Base-by-base conservation (phyloP, 2,888 invertebrate species). In the Drosophila heteroneura region DNA sequence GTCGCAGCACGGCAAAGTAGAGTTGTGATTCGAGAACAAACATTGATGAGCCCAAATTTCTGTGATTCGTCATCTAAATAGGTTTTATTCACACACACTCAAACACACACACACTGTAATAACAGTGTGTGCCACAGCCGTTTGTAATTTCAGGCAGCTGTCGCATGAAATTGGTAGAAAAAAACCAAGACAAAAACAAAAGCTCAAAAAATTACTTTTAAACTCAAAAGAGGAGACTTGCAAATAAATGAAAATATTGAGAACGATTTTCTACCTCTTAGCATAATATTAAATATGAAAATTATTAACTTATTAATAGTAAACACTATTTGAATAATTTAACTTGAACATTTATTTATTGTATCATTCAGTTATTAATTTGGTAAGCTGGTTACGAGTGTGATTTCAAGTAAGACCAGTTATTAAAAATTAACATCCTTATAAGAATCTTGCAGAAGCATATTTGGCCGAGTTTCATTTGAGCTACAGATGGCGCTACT, bases 31-130 rank as follows among this genome's bases (percentile, higher is more conserved):
- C 68, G 58, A 79, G 77, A 61, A 74, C 76, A 75, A 85, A 91
- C 89, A 91, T 83, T 91, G 90, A 89, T 91, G 91, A 82, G 89
- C 78, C 81, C 81, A 91, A 91, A 91, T 91, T 90, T 86, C 89
- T 81, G 90, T 77, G 82, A 90, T 91, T 86, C 84, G 89, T 91
- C 90, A 91, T 89, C 81, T 79, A 86, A 87, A 87, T 87, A 87
- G 91, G 87, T 86, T 90, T 90, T 76, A 67, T 59, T 63, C 65
- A 61, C 61, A 49, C 76, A 63, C 65, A 51, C 53, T 30, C 62
- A 41, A 64, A 35, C 62, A 60, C 66, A 30, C 28, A 49, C 26
- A 54, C 49, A 57, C 26, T 14, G 51, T 10, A 5, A 47, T 47
- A 26, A 26, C 47, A 9, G 16, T 26, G 4, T 47, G 30, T 32